Conservation (phyloP, 2,888 invertebrate genomes). For the Euclidia mi region DNA sequence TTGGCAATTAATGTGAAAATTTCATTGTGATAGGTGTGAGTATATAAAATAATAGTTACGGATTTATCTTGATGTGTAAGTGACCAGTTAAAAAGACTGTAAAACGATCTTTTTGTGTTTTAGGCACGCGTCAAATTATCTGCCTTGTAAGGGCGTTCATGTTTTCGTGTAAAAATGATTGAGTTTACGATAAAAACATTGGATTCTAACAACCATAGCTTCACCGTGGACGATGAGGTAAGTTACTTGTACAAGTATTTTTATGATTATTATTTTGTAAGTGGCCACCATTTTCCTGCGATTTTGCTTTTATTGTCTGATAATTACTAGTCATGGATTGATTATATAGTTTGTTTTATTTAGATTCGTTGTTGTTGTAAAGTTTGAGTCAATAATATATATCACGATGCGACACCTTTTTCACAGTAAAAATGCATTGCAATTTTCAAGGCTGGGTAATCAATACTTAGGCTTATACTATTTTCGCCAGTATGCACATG, state of each 20-base stretch:
- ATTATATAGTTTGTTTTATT: background rate
- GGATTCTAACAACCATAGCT: slow-evolving; percentile 96
- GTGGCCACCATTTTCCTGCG: slow-evolving; percentile 3
- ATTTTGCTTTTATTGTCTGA: background rate
- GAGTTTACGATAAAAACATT: slow-evolving; percentile 96
- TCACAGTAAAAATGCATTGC: slow-evolving; percentile 3
- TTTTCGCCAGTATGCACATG: slow-evolving; percentile 7
- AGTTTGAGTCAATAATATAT: background rate
- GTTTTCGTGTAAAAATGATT: slow-evolving; percentile 90
- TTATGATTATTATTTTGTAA: background rate
- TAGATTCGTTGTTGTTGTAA: background rate
- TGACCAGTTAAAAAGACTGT: slow-evolving; percentile 21
- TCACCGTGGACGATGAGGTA: slow-evolving; percentile 96
- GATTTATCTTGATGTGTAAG: slow-evolving; percentile 25
- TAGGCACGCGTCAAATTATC: slow-evolving; percentile 63
- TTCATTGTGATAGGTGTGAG: slow-evolving; percentile 56
- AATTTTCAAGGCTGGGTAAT: slow-evolving; percentile 11
- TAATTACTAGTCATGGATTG: background rate
- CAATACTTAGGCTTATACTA: slow-evolving; percentile 8
- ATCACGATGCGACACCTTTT: background rate
- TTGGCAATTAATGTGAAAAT: slow-evolving; percentile 49
- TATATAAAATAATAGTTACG: slow-evolving; percentile 29
- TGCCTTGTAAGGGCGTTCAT: slow-evolving; percentile 58
- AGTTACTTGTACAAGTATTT: slow-evolving; percentile 75
- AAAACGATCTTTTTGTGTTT: slow-evolving; percentile 50